These are phyloP conservation scores for Enteromius argenteus DNA, from an alignment of 2,797 vertebrate genomes.

Conservation along the genomic window DNA sequence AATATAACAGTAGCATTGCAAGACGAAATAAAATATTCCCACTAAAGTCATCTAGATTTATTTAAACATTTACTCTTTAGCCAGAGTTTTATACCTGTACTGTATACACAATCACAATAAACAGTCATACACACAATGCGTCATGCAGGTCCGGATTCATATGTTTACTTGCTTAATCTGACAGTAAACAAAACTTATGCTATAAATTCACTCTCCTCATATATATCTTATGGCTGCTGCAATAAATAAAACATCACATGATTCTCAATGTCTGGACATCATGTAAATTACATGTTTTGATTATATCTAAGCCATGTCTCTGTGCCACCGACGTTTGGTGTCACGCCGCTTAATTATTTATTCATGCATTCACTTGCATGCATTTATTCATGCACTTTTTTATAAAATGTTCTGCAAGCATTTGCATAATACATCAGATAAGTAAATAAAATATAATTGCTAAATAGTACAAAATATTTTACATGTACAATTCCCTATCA, in stretches of 20 bases:
- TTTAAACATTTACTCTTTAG: neutral
- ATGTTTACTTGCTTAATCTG: conserved; percentile 4
- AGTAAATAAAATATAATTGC: neutral
- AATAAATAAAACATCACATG: conserved; percentile 21
- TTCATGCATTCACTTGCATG: neutral
- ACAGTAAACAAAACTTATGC: conserved; percentile 41
- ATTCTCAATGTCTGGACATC: neutral
- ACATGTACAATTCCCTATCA: neutral
- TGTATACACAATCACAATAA: neutral
- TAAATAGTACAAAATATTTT: conserved; percentile 28
- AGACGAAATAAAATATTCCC: conserved; percentile 12
- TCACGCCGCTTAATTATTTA: neutral
- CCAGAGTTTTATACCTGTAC: neutral
- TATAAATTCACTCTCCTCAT: neutral
- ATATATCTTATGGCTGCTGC: neutral
- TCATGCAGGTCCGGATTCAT: neutral
- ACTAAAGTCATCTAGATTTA: conserved; percentile 20
- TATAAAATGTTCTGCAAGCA: neutral
- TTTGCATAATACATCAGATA: neutral
- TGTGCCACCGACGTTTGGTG: neutral
- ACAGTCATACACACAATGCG: neutral
- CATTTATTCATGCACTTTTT: neutral
- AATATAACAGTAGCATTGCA: neutral
- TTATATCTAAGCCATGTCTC: neutral
- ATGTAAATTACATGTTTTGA: neutral